Conservation (phyloP, 2,888 invertebrate genomes). For the Lithophane ornitopus region DNA sequence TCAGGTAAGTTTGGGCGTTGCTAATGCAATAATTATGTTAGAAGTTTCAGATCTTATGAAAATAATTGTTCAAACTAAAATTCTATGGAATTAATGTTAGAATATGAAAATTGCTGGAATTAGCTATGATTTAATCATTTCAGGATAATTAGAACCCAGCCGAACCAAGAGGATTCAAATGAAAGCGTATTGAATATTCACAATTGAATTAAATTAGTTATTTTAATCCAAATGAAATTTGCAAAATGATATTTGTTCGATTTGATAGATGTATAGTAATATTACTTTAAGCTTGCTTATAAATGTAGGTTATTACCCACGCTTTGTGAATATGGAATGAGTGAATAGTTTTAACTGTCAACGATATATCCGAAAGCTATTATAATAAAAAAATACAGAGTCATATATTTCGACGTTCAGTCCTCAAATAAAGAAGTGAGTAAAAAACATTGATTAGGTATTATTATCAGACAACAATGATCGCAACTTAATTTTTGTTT, state of each 20-base stretch:
- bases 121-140: conserved; percentile 23
- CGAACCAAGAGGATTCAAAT: background rate
- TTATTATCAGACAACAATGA: background rate
- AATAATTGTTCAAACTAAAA: background rate
- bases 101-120: background rate
- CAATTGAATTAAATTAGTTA: background rate
- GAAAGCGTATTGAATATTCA: conserved; percentile 9
- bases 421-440: background rate
- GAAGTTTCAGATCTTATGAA: background rate
- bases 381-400: conserved; percentile 9
- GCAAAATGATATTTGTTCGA: background rate
- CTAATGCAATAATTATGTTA: conserved; percentile 9
- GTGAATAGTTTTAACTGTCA: background rate
- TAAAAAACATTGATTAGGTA: background rate
- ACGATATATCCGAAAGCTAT: conserved; percentile 3
- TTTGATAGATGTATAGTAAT: conserved; percentile 15
- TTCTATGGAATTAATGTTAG: background rate
- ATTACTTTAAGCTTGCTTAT: conserved; percentile 9
- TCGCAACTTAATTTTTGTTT: background rate
- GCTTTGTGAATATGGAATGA: conserved; percentile 24
- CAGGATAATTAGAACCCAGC: background rate
- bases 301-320: background rate
- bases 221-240: conserved; percentile 22
- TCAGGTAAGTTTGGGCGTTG: background rate
- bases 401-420: background rate